Base-by-base conservation (phyloP, 2,888 invertebrate genomes). In the Calliphora vomitoria region DNA sequence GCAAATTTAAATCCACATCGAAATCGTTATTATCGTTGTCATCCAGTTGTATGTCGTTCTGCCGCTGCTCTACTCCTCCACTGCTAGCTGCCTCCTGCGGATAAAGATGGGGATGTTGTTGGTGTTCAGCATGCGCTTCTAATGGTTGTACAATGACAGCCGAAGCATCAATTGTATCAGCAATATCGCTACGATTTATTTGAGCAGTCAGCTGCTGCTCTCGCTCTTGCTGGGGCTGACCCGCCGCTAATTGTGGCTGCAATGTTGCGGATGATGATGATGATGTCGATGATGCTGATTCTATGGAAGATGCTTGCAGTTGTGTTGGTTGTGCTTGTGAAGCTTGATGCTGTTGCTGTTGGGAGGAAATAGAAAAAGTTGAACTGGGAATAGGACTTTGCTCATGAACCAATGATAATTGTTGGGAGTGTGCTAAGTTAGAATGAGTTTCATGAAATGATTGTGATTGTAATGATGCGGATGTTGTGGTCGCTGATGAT, bases 321-420 rank as follows among this genome's bases (percentile, higher is more conserved):
- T 86, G 87, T 89, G 86, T 87, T 88, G 89, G 50, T 87, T 5
- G 31, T 60, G 60, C n/a, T 79, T 41, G 69, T 80, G 76, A 84
- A 83, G 71, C 80, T 82, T 78, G 86, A 76, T 85, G 83, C 47
- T 82, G 79, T 71, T 84, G 90, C 74, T 90, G 89, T 87, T 85
- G 89, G 89, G 91, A 91, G 90, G 91, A 90, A 89, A 90, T 88
- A 90, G 91, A 92, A 86, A 78, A 86, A 66, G 82, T 82, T 74
- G 82, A 74, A 69, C 10, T 79, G 85, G 85, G 81, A 82, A 74
- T 84, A 81, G 72, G 78, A 87, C 47, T 74, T 87, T 90, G 90
- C 87, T 89, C 88, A 81, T 88, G 88, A 85, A 85, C 50, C 68
- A 89, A 86, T 89, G 78, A 82, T 88, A 83, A 71, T 88, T 85